Evolutionary conservation across 2,888 invertebrate genomes (phyloP), one percentile per base, ranked within the genome.

Genomic region (Lottia gigantea): DNA sequence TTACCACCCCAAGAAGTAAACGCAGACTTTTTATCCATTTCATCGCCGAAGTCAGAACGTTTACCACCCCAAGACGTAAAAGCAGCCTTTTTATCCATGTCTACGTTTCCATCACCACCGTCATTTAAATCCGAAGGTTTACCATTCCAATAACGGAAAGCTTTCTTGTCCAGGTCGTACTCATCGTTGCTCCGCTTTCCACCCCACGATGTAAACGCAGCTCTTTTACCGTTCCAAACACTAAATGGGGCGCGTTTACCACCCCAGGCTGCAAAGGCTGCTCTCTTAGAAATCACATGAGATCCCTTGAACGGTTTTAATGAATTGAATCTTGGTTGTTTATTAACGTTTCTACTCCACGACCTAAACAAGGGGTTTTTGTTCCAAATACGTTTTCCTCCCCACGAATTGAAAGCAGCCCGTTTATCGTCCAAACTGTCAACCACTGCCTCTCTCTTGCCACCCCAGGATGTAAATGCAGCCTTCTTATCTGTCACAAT

Each of bases 51-150:
- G 19, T 19, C 19, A 19, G 19, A 23, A 55, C 55, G 55, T 23
- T 55, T 55, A 8, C 55, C 55, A 55, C 55, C 55, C 55, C 55
- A 55, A 12, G 55, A 23, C 11, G 19, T 55, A 55, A 55, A 55
- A 1, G 55, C 55, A 23, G 55, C 19, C 55, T 23, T 55, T 19
- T 55, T 55, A 8, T 8, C 23, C 23, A 23, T 8, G 12, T 19
- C 23, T 55, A 23, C 23, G 19, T 55, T 23, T 40, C 7, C 40
- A 40, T 40, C 40, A 40, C 7, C 11, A 11, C 8, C 40, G 40
- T 40, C 6, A 40, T 4, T 40, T 40, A 40, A 40, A 55, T 55
- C 55, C 19, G 19, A 2, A 2, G 6, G 11, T 23, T 55, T 55
- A 8, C 23, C 55, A 55, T 23, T 55, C 55, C 55, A 55, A 8